These are phyloP conservation scores for Aphaenogaster ashmeadi DNA, from an alignment of 1,140 invertebrate genomes.

Conservation along the genomic window DNA sequence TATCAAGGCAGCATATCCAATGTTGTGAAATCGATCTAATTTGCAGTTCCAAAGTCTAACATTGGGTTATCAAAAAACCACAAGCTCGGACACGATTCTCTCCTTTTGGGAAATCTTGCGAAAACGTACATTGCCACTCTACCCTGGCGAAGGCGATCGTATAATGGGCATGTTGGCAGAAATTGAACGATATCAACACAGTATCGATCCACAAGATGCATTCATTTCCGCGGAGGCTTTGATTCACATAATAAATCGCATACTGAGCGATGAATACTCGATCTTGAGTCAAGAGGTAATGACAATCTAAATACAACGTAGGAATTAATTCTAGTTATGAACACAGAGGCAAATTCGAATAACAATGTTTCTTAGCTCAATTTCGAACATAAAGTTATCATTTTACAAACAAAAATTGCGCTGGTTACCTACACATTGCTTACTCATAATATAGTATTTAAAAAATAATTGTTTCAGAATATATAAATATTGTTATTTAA, in stretches of 20 bases:
- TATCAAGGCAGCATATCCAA: not conserved
- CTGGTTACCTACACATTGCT: not conserved
- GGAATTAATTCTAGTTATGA: not conserved
- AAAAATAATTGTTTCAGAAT: not conserved
- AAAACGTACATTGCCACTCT: slow-evolving; percentile 85
- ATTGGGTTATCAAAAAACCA: slow-evolving; percentile 90
- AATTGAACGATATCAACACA: slow-evolving; percentile 86
- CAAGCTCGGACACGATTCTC: slow-evolving; percentile 86
- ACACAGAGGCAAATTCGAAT: not conserved
- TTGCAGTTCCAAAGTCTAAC: slow-evolving; percentile 89
- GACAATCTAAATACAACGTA: not conserved
- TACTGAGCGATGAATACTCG: slow-evolving; percentile 85
- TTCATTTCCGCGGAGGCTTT: slow-evolving; percentile 84
- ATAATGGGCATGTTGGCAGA: slow-evolving; percentile 86
- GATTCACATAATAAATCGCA: slow-evolving; percentile 86
- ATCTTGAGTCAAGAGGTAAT: slow-evolving; percentile 87
- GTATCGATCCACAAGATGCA: slow-evolving; percentile 80
- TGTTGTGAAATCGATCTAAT: slow-evolving; percentile 29
- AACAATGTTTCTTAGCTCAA: not conserved
- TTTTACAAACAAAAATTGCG: not conserved
- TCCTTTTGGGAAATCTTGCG: slow-evolving; percentile 87
- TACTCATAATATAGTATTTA: not conserved
- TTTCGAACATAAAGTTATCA: not conserved
- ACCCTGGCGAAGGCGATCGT: slow-evolving; percentile 88
- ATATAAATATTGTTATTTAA: not conserved